Evolutionary conservation across 2,113 vertebrate genomes (phyloP), one percentile per base, ranked within the genome.

Genomic region (Peromyscus polionotus): DNA sequence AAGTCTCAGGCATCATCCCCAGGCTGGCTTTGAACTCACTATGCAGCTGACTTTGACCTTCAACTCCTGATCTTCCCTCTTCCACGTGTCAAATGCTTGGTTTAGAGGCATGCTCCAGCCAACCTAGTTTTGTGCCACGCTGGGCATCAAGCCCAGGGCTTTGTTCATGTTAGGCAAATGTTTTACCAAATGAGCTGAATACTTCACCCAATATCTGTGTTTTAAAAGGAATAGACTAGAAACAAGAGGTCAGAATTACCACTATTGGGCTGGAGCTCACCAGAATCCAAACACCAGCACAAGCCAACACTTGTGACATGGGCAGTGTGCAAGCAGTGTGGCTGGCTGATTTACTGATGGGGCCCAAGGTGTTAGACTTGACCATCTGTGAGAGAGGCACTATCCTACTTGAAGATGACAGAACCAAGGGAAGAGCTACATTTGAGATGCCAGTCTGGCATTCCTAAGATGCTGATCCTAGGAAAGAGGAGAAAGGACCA

Each of bases 231-330:
- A 70, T 14, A 19, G 33, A 68, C 11, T 24, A 84, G 67, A 28
- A 87, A 65, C 94, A 76, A 68, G 72, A 80, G 94, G 45, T 59
- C 61, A 83, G 75, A 95, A 54, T 59, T 63, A 79, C 22, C n/a
- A 63, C 87, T 88, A 48, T 1, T 24, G 22, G 33, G 31, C 9
- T 22, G 45, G 31, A 33, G 54, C 28, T 73, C 20, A 63, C 0
- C 12, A 48, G 24, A 26, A 39, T 6, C 24, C 57, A 80, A 26
- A 84, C 2, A 24, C 75, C 6, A 67, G 6, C 67, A 45, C 16
- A 48, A 36, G 51, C 14, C 5, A 57, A 33, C 22, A n/a, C 22
- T 13, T 20, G 51, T 1, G 11, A 61, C 76, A 22, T 20, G 2
- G 42, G n/a, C 13, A 4, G 54, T 1, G 33, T 39, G 57, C n/a